Percentiles rank a stretch among this genome's conserved stretches.
Evolutionary conservation across 2,797 vertebrate genomes (phyloP).

Genomic region (Lepilemur septentrionalis): DNA sequence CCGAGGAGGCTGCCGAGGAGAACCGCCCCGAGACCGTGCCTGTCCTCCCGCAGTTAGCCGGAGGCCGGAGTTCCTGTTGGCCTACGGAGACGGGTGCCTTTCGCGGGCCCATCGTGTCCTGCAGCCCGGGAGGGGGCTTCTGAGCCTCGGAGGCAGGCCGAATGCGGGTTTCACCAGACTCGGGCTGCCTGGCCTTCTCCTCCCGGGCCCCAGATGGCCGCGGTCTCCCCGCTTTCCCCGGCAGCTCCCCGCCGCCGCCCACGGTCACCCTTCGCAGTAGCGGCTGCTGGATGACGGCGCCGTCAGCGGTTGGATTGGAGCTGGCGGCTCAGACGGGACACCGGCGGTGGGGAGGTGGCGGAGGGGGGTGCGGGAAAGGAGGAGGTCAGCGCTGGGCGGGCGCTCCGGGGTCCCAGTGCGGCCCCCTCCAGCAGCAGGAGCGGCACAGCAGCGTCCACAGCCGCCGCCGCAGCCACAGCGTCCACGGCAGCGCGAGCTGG

Average conservation of each 20-base stretch:
- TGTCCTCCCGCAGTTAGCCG: neutral
- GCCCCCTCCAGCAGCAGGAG: conserved; percentile 50
- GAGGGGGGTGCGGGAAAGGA: conserved; percentile 1
- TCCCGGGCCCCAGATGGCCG: neutral
- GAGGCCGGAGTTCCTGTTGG: neutral
- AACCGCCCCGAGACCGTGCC: rapidly evolving
- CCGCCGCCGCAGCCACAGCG: neutral
- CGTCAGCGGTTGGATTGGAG: conserved; percentile 52
- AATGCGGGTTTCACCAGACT: neutral
- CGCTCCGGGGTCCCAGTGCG: conserved; percentile 38
- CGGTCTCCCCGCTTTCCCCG: neutral
- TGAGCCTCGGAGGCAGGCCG: neutral
- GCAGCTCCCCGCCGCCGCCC: conserved; percentile 24
- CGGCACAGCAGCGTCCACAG: neutral
- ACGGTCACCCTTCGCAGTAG: conserved; percentile 30
- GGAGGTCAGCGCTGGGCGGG: conserved; percentile 64
- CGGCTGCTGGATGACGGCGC: conserved; percentile 55
- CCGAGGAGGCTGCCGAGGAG: neutral
- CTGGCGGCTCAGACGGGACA: conserved; percentile 56
- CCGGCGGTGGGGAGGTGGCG: neutral
- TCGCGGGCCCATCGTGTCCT: neutral
- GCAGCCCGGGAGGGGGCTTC: neutral
- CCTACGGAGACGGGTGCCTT: neutral
- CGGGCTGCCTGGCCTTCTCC: neutral
- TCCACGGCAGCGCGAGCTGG: neutral